Evolutionary conservation across 2,888 invertebrate species (phyloP).

Genomic region (Drosophila niveifrons): DNA sequence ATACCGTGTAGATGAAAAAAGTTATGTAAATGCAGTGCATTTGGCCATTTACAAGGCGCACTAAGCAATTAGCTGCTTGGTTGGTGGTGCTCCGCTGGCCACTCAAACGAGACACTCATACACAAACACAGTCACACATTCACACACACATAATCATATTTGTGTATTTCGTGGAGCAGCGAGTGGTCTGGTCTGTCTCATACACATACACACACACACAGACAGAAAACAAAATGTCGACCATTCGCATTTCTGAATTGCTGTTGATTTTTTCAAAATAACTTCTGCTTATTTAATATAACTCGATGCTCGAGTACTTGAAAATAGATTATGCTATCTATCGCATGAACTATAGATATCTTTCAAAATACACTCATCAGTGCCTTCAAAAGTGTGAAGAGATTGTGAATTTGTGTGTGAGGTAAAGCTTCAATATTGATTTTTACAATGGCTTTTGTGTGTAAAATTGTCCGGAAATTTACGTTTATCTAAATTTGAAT

Average conservation of each 20-base stretch:
- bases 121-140: slow-evolving; percentile 31
- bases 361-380: background rate
- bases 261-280: slow-evolving; percentile 48
- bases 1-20: background rate
- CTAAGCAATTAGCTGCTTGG: slow-evolving; percentile 32
- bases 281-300: slow-evolving; percentile 24
- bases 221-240: slow-evolving; percentile 82
- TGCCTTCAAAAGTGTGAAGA: slow-evolving; percentile 20
- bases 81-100: slow-evolving; percentile 61
- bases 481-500: background rate
- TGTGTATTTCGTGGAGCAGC: slow-evolving; percentile 65
- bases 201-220: slow-evolving; percentile 47
- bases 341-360: slow-evolving; percentile 1
- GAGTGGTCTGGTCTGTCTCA: slow-evolving; percentile 39
- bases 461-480: slow-evolving; percentile 32
- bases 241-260: slow-evolving; percentile 66
- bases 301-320: slow-evolving; percentile 7
- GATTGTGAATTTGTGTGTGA: slow-evolving; percentile 31
- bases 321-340: slow-evolving; percentile 9
- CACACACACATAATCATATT: slow-evolving; percentile 40
- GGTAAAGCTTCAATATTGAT: slow-evolving; percentile 64
- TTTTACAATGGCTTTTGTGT: slow-evolving; percentile 62
- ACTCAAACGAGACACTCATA: slow-evolving; percentile 56
- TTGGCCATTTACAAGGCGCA: slow-evolving; percentile 12
- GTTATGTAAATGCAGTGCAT: slow-evolving; percentile 28